phyloP scores from a whole-genome alignment of 2,113 vertebrate species.

The Nothobranchius furzeri region DNA sequence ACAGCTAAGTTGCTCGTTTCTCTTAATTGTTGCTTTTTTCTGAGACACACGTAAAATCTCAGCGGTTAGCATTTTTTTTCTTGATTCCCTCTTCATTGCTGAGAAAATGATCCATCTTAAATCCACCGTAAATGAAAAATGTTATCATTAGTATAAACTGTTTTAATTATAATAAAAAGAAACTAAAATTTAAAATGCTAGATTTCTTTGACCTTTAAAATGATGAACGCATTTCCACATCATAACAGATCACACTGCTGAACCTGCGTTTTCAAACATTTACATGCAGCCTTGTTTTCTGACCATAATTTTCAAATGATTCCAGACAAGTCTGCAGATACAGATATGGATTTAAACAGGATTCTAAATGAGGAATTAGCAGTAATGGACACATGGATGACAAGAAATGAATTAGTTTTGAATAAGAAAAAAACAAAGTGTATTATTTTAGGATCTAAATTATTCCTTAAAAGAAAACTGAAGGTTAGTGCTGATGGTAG shows the following conservation, averaged over 20 bases:
- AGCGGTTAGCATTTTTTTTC: constrained; percentile 8
- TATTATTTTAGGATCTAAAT: no score
- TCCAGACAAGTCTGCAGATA: no score
- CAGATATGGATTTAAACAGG: no score
- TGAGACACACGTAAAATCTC: constrained; percentile 17
- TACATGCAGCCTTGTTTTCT: no score
- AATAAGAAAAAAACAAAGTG: no score
- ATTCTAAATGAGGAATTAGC: no score
- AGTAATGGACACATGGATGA: no score
- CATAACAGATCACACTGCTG: background rate
- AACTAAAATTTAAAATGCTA: background rate
- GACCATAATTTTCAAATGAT: no score
- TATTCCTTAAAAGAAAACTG: no score
- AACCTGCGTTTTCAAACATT: no score
- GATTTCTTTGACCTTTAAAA: background rate
- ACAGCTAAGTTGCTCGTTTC: constrained; percentile 50
- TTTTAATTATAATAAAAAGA: background rate
- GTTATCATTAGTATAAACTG: background rate
- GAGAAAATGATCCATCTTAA: constrained; percentile 30
- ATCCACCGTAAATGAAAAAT: constrained; percentile 34
- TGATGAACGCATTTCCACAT: background rate
- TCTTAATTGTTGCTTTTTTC: constrained; percentile 11
- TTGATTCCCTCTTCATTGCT: background rate
- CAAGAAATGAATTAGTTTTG: no score
- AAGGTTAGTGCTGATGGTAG: no score